phyloP scores from a whole-genome alignment of 2,113 vertebrate species.

The Phoenicopterus ruber region DNA sequence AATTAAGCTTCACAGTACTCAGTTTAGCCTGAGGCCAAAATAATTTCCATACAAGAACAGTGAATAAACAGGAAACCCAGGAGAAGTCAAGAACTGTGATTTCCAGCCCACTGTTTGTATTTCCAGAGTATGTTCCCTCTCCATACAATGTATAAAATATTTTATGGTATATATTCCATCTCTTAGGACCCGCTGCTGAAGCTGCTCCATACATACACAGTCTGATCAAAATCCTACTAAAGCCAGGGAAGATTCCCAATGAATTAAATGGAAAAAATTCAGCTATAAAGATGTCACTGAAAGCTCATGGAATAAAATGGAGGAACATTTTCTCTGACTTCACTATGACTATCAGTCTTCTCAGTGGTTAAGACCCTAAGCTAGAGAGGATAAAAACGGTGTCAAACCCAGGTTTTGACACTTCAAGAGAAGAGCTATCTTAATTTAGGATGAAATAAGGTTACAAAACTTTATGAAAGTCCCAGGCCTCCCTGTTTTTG shows the following conservation, averaged over 20 bases:
- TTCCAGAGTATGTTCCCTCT: not conserved
- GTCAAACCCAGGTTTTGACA: not conserved
- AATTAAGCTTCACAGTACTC: not conserved
- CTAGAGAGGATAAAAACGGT: not conserved
- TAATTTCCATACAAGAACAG: not conserved
- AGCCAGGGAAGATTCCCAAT: not conserved
- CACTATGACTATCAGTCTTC: not conserved
- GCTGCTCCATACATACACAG: not conserved
- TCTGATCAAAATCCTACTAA: not conserved
- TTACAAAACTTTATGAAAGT: not conserved
- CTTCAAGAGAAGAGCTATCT: not conserved
- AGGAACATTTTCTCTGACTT: not conserved
- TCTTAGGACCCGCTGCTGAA: not conserved
- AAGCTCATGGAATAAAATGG: not conserved
- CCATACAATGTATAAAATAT: not conserved
- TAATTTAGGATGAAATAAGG: not conserved
- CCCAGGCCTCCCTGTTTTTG: not conserved
- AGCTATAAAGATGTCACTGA: not conserved
- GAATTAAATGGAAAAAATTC: not conserved
- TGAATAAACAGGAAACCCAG: not conserved
- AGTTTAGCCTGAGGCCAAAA: not conserved
- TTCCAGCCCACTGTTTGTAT: not conserved
- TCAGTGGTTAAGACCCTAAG: not conserved
- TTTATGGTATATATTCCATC: not conserved
- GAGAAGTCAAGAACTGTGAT: not conserved